Percentiles rank a stretch among this genome's conserved stretches.
Evolutionary conservation across 2,113 vertebrate species (phyloP).

Genomic region (Columba janthina): DNA sequence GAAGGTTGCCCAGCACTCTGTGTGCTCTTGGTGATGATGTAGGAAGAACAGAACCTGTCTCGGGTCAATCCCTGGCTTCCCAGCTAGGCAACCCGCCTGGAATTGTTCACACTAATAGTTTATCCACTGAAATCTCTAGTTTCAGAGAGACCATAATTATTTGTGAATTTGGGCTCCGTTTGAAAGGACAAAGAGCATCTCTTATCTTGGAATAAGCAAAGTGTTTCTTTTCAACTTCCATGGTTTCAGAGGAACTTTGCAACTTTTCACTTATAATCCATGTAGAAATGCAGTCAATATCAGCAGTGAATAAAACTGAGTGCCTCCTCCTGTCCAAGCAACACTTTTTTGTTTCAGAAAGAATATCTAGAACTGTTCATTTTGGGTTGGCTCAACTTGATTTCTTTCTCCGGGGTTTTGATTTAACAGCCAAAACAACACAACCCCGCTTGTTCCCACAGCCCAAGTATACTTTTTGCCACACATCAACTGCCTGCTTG

Average conservation of each 20-base stretch:
- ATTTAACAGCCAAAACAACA: neutral
- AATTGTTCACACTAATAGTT: neutral
- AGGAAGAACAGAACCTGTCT: neutral
- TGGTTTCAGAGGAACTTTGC: neutral
- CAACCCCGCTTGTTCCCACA: neutral
- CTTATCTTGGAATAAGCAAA: neutral
- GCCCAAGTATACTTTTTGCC: neutral
- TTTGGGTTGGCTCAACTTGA: neutral
- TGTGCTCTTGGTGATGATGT: neutral
- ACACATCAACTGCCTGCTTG: neutral
- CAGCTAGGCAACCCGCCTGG: neutral
- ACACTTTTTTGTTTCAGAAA: neutral
- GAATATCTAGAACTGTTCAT: neutral
- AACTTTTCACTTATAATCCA: neutral
- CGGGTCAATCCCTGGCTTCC: neutral
- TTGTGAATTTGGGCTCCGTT: neutral
- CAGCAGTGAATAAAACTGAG: neutral
- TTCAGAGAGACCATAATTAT: neutral
- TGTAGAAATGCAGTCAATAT: neutral
- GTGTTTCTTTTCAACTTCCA: neutral
- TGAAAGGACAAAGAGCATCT: neutral
- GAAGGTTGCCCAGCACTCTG: neutral
- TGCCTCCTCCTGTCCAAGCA: neutral
- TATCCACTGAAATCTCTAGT: neutral
- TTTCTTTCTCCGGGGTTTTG: neutral